Conservation (phyloP, 1,140 invertebrate genomes). For the Solenopsis invicta region DNA sequence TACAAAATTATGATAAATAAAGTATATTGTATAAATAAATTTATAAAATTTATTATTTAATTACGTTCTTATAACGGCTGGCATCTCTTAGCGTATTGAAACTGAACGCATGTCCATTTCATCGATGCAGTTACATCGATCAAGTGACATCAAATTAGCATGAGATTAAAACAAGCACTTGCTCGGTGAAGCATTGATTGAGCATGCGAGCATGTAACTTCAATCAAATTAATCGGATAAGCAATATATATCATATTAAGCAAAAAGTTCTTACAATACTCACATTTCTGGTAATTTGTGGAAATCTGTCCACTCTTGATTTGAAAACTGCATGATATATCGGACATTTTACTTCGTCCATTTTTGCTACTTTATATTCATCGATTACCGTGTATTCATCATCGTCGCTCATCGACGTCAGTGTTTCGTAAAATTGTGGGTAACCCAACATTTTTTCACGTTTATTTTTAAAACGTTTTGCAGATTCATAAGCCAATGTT, state of each 20-base stretch:
- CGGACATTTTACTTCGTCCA: not conserved
- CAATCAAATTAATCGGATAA: not conserved
- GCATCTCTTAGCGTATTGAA: not conserved
- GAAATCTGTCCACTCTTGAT: constrained; percentile 69
- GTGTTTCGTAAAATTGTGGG: not conserved
- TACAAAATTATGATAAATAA: not conserved
- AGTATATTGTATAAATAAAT: constrained; percentile 20
- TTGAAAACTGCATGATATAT: constrained; percentile 74
- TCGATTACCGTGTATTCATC: not conserved
- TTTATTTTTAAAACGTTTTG: constrained; percentile 47
- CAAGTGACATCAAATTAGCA: not conserved
- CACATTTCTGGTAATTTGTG: constrained; percentile 28
- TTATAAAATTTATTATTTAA: constrained; percentile 1
- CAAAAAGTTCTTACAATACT: not conserved
- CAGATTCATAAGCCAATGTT: constrained; percentile 70
- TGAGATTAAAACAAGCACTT: not conserved
- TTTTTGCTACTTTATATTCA: not conserved
- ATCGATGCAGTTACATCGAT: not conserved
- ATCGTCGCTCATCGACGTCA: constrained; percentile 5
- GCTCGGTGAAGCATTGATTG: not conserved
- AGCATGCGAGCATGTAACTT: not conserved
- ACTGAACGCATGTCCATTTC: not conserved
- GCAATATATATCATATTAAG: not conserved
- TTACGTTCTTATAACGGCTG: not conserved
- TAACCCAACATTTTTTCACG: not conserved